Evolutionary conservation across 2,888 invertebrate genomes (phyloP), one percentile per base, ranked within the genome.

Genomic region (Noctua janthe): DNA sequence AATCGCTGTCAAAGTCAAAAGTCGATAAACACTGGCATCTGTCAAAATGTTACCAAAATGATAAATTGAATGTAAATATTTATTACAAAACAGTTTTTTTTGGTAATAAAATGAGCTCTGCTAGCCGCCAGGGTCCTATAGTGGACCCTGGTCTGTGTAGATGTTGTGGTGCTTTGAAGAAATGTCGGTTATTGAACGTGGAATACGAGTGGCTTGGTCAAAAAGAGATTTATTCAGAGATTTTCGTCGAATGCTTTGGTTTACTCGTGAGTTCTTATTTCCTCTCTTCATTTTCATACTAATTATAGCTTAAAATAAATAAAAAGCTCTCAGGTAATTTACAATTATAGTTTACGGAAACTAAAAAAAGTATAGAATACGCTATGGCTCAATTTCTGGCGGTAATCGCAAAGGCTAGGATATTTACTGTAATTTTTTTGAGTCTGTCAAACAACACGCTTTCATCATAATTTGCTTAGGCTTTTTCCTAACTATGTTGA

Each of bases 231-330:
- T 96, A 96, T 86, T 93, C 94, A 0, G 96, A 96, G 78, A 94
- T 96, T 92, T 95, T 96, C 82, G 91, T 96, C 13, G 96, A 96
- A 82, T 95, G 94, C 85, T 96, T 95, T 84, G 96, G 96, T 4
- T 89, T 96, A 75, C 83, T 96, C 88, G 96, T 96, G 87, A 90
- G 94, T 92, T 59, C 8, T 54, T 13, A 64, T 51, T 49, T 56
- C n/a, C 56, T 59, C 56, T 59, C 10, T 23, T 54, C 15, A 64
- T 49, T 54, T 56, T n/a, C 2, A 23, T 66, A 29, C 17, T 29
- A 23, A 54, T 3, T 54, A 23, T 10, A 54, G 54, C 23, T 23
- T 54, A 23, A 20, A 20, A 54, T 20, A 54, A 54, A 54, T 20
- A 10, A 54, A 54, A 54, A 54, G 20, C 54, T 23, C 54, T 54